Evolutionary conservation across 2,888 invertebrate genomes (phyloP).

Genomic region (Urechis unicinctus): DNA sequence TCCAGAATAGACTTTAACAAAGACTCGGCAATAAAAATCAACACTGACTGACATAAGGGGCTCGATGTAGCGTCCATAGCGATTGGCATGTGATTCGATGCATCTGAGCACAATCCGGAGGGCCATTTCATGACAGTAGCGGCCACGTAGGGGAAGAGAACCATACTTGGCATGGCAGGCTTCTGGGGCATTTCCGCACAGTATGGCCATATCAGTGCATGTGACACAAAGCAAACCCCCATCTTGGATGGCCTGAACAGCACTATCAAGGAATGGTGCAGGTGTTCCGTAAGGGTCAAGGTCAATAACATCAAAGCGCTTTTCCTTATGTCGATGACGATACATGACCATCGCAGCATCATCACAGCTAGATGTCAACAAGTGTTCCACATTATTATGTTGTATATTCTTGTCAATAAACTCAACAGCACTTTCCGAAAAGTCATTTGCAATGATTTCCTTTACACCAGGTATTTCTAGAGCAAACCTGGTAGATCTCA

Average conservation of each 20-base stretch:
- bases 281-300: constrained; percentile 97
- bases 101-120: constrained; percentile 85
- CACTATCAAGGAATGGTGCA: constrained; percentile 67
- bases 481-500: constrained; percentile 92
- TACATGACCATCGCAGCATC: constrained; percentile 66
- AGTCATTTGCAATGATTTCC: constrained; percentile 79
- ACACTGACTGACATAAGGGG: constrained; percentile 86
- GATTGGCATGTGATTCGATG: constrained; percentile 85
- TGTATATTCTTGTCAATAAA: constrained; percentile 76
- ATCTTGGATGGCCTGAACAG: constrained; percentile 43
- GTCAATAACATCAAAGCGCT: constrained; percentile 83
- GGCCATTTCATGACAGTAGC: constrained; percentile 82
- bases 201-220: constrained; percentile 88
- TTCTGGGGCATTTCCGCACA: constrained; percentile 92
- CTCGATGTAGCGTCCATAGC: constrained; percentile 85
- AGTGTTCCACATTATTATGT: constrained; percentile 66
- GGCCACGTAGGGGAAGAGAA: constrained; percentile 74
- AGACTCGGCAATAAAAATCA: constrained; percentile 93
- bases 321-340: constrained; percentile 58
- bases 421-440: constrained; percentile 74
- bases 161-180: constrained; percentile 92
- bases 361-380: constrained; percentile 66
- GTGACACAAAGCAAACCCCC: constrained; percentile 86
- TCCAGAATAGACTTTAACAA: constrained; percentile 76
- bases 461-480: constrained; percentile 79